Evolutionary conservation across 2,888 invertebrate species (phyloP), one percentile per base, ranked within the genome.

Genomic region (Augiades crinisus): DNA sequence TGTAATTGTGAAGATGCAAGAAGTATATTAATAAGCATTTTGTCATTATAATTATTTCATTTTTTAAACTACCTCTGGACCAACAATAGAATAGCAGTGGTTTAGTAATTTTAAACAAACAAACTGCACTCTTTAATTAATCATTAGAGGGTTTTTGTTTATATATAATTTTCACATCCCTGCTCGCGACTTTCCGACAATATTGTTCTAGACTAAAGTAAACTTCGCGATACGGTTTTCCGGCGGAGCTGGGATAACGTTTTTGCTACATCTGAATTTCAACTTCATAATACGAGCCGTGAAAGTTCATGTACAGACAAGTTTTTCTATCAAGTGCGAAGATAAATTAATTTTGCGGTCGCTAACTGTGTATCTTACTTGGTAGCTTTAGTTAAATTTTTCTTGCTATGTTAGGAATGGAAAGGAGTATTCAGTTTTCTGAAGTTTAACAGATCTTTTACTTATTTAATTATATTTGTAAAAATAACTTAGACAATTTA

Each of bases 281-380:
- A 38, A 47, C 27, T 38, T 47, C 47, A 47, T 45, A 22, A 30
- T 14, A 38, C 47, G 30, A 38, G 14, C 21, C 22, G 22, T 10
- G 22, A 45, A 47, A 47, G 38, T 47, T 47, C 30, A 37, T 47
- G 21, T 17, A 37, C 36, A 37, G 47, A 30, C 21, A 47, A 31
- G 47, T 47, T 47, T 47, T 47, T 37, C 13, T 47, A 38, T 36
- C 21, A 38, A 47, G 37, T 38, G 38, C 21, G 21, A 47, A 47
- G 30, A 47, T 47, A 47, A 47, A 47, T 47, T 38, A 47, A 47
- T 47, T 47, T 38, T 38, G 30, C 38, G 30, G 27, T 14, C 31
- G n/a, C 14, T 47, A n/a, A 12, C 16, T 36, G 12, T 5, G 24
- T 16, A 21, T 21, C n/a, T n/a, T n/a, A n/a, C n/a, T n/a, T n/a